Evolutionary conservation across 2,113 vertebrate species (phyloP), one percentile per base, ranked within the genome.

Genomic region (Calonectris borealis): DNA sequence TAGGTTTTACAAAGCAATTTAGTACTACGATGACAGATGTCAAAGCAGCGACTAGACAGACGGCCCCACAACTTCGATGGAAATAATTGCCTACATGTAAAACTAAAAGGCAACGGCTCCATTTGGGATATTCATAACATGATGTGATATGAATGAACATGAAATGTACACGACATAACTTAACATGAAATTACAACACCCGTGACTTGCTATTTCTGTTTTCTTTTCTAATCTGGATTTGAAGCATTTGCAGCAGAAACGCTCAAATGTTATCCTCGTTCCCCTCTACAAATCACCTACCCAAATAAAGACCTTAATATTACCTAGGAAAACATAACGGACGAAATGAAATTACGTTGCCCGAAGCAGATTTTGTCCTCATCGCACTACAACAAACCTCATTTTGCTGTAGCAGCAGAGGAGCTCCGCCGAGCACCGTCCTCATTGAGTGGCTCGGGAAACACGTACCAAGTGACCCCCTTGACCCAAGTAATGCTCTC

Each of bases 1-100:
- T 42, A 65, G 81, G 49, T 85, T 95, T 79, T 83, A 87, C 94
- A 83, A 82, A 96, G 94, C 90, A 88, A 94, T 91, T 76, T 26
- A 73, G 69, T 32, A 40, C 81, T 44, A n/a, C 1, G 18, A 79
- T 91, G 95, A 95, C 91, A 95, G 88, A 93, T 89, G 92, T 91
- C 94, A 94, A 91, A 79, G 93, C 94, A 87, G 89, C 0, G 11
- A 87, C 84, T 9, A 73, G 78, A 91, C 91, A 91, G 88, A 76
- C 36, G 4, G 91, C 80, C 86, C 81, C 62, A 60, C 78, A 49
- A 55, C 88, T 83, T 58, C 12, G 5, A 69, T 1, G 49, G 77
- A 76, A 89, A 84, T 76, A 57, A 94, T 7, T 87, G 78, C 46
- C 73, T 34, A 49, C 10, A 6, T 25, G 73, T 11, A 70, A 66